Conservation (phyloP, 1,140 invertebrate genomes). For the Pomacea maculata region DNA sequence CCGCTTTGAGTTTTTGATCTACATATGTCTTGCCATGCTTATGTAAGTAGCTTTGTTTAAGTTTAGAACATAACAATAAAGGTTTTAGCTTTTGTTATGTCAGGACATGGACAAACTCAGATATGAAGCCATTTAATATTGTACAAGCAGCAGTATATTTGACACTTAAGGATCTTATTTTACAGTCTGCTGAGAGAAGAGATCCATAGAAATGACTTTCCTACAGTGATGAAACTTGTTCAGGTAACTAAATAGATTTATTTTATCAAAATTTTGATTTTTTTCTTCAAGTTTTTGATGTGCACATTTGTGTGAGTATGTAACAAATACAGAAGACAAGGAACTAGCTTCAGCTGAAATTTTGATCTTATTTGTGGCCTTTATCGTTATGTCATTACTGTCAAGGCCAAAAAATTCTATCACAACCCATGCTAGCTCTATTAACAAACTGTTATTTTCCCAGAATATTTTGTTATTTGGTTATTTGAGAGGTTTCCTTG, state of each 20-base stretch:
- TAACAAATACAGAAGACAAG: not conserved
- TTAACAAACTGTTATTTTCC: too few species aligned
- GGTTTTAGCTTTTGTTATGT: not conserved
- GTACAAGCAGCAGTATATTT: too few species aligned
- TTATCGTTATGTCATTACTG: not conserved
- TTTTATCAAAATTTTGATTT: not conserved
- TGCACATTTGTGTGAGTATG: too few species aligned
- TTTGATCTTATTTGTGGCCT: not conserved
- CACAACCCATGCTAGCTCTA: too few species aligned
- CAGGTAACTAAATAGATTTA: conserved; percentile 69
- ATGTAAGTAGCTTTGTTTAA: conserved; percentile 75
- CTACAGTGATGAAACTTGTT: conserved; percentile 90
- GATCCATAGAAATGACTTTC: conserved; percentile 86
- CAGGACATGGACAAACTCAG: not conserved
- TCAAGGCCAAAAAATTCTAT: not conserved
- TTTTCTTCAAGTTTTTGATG: not conserved
- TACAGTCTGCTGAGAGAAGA: conserved; percentile 74
- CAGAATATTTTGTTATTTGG: too few species aligned
- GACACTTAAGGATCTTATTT: conserved; percentile 4
- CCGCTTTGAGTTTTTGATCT: conserved; percentile 89
- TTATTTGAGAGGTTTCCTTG: not conserved
- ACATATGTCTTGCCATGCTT: conserved; percentile 96
- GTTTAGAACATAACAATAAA: not conserved
- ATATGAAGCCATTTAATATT: not conserved
- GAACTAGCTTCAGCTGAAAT: not conserved